These are phyloP conservation scores for Delia radicum DNA, from an alignment of 1,140 invertebrate species.

Conservation along the genomic window DNA sequence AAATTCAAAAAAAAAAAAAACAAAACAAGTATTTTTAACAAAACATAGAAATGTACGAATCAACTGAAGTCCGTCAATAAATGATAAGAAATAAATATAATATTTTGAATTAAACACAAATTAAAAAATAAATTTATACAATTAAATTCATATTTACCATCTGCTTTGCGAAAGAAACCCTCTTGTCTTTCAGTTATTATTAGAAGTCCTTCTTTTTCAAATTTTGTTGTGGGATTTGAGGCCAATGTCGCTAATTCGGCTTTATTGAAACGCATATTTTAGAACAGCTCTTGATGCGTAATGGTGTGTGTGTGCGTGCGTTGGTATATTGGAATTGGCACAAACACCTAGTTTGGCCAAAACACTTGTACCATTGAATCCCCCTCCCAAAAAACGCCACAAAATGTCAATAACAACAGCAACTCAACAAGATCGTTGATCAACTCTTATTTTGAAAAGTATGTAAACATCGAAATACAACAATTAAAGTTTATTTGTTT, in stretches of 20 bases:
- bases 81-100: not conserved
- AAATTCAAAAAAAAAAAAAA: no score
- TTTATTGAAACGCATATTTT: slow-evolving; percentile 86
- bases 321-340: not conserved
- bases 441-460: not conserved
- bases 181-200: slow-evolving; percentile 85
- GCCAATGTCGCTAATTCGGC: slow-evolving; percentile 82
- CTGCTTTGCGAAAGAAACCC: slow-evolving; percentile 84
- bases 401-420: not conserved
- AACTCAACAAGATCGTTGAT: not conserved
- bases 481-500: not conserved
- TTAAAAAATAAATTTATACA: slow-evolving; percentile 34
- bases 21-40: no score
- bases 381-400: not conserved
- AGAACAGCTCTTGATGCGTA: no score
- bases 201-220: slow-evolving; percentile 89
- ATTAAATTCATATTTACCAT: slow-evolving; percentile 73
- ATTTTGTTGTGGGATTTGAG: slow-evolving; percentile 81
- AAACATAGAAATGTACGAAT: no score
- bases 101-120: not conserved
- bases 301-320: not conserved
- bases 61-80: no score
- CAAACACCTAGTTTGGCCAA: not conserved
- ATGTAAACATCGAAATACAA: not conserved
- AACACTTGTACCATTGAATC: no score